Evolutionary conservation across 2,888 invertebrate genomes (phyloP), one percentile per base, ranked within the genome.

Genomic region (Euproctis similis): DNA sequence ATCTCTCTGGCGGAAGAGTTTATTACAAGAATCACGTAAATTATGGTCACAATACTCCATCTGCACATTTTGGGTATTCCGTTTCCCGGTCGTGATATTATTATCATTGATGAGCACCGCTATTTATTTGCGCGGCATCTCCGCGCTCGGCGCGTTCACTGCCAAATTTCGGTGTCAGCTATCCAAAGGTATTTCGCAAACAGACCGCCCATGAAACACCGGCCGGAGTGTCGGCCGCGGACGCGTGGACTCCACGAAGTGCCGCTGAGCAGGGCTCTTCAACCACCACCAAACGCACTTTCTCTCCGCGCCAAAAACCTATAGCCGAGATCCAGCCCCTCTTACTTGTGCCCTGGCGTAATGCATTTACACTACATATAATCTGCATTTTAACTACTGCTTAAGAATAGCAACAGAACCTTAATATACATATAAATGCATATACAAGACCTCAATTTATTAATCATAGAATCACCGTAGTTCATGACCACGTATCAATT

Each of bases 141-240:
- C 75, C 60, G 63, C 63, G 55, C 54, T 43, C 61, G 38, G 55
- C 64, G 63, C 65, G 68, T 42, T 69, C 66, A 75, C 70, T 73
- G 68, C 56, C 69, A 56, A 69, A 61, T 4, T 72, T 72, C 55
- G 69, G 62, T 55, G 66, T 57, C 60, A 58, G 59, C 59, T 54
- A 59, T 63, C 61, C 67, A 68, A 66, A 67, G 73, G 68, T 80
- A 81, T 76, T 77, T 77, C 75, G 78, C 78, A 71, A 78, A 70
- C 56, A 39, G 42, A 39, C 30, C 52, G 65, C 53, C 59, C 61
- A 54, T 61, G 66, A 60, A 61, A 62, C 65, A 66, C 69, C 59
- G 72, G 73, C 72, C 74, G 74, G 74, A 72, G 69, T 72, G 74
- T 68, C 76, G 81, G 74, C 77, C 74, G 69, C 76, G 72, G 71